Evolutionary conservation across 2,888 invertebrate species (phyloP), one percentile per base, ranked within the genome.

Genomic region (Hypolimnas misippus): DNA sequence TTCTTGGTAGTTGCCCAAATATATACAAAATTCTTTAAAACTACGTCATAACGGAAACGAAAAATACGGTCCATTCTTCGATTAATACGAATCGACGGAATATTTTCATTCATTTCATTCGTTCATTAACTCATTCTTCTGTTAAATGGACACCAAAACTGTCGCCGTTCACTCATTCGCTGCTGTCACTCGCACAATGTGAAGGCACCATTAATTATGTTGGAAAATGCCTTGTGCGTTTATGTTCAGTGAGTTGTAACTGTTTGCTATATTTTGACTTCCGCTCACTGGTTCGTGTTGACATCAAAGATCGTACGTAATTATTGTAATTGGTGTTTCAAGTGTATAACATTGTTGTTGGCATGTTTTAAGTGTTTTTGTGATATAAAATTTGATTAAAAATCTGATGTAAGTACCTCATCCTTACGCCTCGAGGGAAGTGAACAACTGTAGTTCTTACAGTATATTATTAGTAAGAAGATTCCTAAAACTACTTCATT

Each of bases 131-230:
- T 53, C 35, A 17, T n/a, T 29, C 25, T 49, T 51, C 46, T 25
- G 50, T 57, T 57, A 38, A 51, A 57, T 57, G 33, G 51, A 51
- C 57, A 57, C 21, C 57, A 44, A 50, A 50, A 57, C 57, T 51
- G 57, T 57, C 57, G 38, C 51, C 51, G 21, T 51, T 57, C 57
- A 51, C 29, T 51, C 46, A 31, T 17, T 44, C 42, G 17, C 16
- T 14, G 51, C 57, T 38, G 57, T 57, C 57, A 57, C 5, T 35
- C 16, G 25, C 38, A 50, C 29, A 29, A 46, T 46, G 31, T 46
- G 35, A 56, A 25, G 46, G 25, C 44, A 52, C 42, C 42, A 42
- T 54, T 54, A 54, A 54, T 54, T 54, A 54, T 29, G 16, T 10
- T 10, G 25, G 21, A 54, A 54, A 35, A 35, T 35, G 40, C 40